phyloP scores from a whole-genome alignment of 1,140 invertebrate genomes.

The Ladona fulva region DNA sequence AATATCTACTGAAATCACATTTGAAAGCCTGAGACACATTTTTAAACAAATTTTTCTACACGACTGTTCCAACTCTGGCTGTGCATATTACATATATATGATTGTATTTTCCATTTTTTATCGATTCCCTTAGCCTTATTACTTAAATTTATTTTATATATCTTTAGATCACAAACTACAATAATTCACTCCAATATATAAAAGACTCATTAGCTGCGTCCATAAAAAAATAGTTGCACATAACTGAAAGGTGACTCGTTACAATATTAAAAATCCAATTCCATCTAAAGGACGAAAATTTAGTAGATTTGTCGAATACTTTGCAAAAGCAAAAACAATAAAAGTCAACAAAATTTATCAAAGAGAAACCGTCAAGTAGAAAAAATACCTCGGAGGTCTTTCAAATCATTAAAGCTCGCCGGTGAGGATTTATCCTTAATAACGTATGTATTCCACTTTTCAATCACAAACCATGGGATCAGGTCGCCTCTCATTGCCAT shows the following conservation, averaged over 20 bases:
- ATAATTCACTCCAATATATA: background rate
- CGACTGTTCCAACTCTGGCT: background rate
- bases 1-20: conserved; percentile 10
- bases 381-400: conserved; percentile 9
- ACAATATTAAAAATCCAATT: background rate
- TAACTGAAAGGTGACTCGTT: background rate
- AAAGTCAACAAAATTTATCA: background rate
- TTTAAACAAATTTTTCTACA: background rate
- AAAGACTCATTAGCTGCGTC: background rate
- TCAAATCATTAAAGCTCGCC: conserved; percentile 1
- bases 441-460: background rate
- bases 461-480: conserved; percentile 1
- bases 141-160: background rate
- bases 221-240: background rate
- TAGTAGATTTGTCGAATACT: background rate
- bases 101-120: background rate
- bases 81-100: background rate
- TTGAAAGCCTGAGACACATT: conserved; percentile 1
- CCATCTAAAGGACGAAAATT: background rate
- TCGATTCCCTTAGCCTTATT: background rate
- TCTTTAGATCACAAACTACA: background rate
- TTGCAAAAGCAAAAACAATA: background rate
- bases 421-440: background rate
- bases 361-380: background rate
- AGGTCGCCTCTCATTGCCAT: background rate